A percentile compares a stretch with the other conserved stretches of the same genome.
Conservation (phyloP, 2,888 invertebrate genomes). For the Coecobrya sp. region DNA sequence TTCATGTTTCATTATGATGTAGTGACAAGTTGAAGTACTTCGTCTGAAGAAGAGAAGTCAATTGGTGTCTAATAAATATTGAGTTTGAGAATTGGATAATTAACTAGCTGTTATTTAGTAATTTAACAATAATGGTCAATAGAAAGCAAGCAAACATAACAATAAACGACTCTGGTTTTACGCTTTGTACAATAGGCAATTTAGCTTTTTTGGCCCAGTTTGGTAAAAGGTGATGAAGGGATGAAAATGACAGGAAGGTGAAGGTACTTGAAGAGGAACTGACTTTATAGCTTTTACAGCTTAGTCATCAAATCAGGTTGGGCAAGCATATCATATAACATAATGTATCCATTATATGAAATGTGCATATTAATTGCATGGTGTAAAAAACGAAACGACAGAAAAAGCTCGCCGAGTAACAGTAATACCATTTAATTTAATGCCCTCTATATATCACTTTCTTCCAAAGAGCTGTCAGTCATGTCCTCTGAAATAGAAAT, state of each 20-base stretch:
- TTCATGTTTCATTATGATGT: slow-evolving; percentile 12
- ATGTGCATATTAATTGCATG: slow-evolving; percentile 30
- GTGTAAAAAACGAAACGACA: slow-evolving; percentile 14
- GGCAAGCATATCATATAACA: neutral
- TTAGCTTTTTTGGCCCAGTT: slow-evolving; percentile 68
- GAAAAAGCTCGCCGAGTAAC: slow-evolving; percentile 37
- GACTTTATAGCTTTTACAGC: neutral
- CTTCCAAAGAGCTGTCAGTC: slow-evolving; percentile 79
- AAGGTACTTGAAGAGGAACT: slow-evolving; percentile 9
- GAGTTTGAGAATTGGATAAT: slow-evolving; percentile 15
- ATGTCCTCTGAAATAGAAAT: slow-evolving; percentile 72
- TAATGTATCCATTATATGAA: neutral
- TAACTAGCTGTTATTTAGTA: slow-evolving; percentile 30
- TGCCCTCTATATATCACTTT: slow-evolving; percentile 74
- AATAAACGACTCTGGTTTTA: slow-evolving; percentile 13
- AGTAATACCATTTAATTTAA: slow-evolving; percentile 43
- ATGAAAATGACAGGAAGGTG: slow-evolving; percentile 27
- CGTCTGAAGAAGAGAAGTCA: neutral
- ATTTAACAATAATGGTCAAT: slow-evolving; percentile 26
- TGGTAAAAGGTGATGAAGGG: slow-evolving; percentile 26
- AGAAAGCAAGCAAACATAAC: slow-evolving; percentile 13
- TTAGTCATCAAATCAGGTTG: neutral
- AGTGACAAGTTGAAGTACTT: slow-evolving; percentile 12
- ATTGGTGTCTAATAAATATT: slow-evolving; percentile 19
- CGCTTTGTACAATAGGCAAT: neutral